phyloP scores from a whole-genome alignment of 2,797 vertebrate genomes.

The Graptemys geographica region DNA sequence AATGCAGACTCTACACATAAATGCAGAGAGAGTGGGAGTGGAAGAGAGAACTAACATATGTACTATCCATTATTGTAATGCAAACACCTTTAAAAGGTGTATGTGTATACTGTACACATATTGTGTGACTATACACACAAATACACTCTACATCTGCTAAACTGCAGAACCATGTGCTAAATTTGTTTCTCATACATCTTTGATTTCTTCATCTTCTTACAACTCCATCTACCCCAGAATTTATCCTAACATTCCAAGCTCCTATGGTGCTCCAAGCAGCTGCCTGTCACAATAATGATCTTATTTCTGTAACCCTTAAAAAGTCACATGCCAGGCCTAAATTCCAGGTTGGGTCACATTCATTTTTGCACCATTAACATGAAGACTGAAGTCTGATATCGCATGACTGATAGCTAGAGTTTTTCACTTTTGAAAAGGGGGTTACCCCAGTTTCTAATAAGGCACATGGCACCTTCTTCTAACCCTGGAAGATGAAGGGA shows the following conservation, averaged over 20 bases:
- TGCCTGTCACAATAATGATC: not conserved
- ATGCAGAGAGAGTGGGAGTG: constrained; percentile 38
- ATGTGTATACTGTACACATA: constrained; percentile 70
- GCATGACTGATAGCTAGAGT: fast-evolving
- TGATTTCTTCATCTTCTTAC: constrained; percentile 65
- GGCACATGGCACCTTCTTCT: not conserved
- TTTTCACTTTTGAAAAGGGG: not conserved
- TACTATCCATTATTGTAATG: constrained; percentile 68
- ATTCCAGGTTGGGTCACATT: not conserved
- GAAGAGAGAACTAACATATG: constrained; percentile 52
- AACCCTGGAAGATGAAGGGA: constrained; percentile 44
- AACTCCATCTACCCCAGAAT: constrained; percentile 23
- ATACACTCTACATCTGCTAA: not conserved
- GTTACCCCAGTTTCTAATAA: not conserved
- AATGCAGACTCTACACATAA: constrained; percentile 45
- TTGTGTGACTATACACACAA: not conserved
- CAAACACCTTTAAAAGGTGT: constrained; percentile 67
- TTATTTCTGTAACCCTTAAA: not conserved
- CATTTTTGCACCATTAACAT: not conserved
- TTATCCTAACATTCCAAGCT: constrained; percentile 17
- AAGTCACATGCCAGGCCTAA: not conserved
- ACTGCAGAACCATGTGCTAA: constrained; percentile 20
- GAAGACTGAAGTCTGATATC: not conserved
- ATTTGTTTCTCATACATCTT: constrained; percentile 71
- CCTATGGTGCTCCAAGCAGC: constrained; percentile 9